Evolutionary conservation across 2,113 vertebrate genomes (phyloP).

Genomic region (Thunnus thynnus): DNA sequence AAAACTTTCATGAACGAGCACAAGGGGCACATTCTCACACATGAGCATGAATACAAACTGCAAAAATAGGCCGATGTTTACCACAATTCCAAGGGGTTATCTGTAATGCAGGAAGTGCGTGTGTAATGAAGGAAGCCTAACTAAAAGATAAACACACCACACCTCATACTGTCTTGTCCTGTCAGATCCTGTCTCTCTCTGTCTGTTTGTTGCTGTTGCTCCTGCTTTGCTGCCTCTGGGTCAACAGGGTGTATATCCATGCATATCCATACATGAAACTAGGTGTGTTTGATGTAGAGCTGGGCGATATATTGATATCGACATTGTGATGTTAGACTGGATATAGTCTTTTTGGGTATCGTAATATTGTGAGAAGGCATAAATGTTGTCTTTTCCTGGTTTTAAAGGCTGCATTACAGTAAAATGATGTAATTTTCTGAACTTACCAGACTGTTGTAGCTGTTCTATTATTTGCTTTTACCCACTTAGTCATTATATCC

Average conservation of each 20-base stretch:
- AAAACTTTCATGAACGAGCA: too few species aligned
- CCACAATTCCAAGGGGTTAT: conserved; percentile 59
- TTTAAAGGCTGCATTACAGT: too few species aligned
- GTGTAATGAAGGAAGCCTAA: conserved; percentile 76
- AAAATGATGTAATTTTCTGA: too few species aligned
- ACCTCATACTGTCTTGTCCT: conserved; percentile 80
- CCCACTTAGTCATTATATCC: too few species aligned
- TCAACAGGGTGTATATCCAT: conserved; percentile 41
- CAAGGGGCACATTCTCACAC: background rate
- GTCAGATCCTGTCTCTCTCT: conserved; percentile 74
- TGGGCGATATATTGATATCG: too few species aligned
- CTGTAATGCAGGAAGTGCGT: conserved; percentile 72
- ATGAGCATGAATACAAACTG: conserved; percentile 1
- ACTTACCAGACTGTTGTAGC: too few species aligned
- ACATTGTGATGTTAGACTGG: too few species aligned
- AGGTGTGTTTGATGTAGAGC: conserved; percentile 42
- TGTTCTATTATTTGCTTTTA: too few species aligned
- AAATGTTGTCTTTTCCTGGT: too few species aligned
- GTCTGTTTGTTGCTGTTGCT: conserved; percentile 49
- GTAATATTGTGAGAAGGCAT: too few species aligned
- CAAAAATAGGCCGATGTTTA: conserved; percentile 57
- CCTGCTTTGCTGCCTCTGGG: conserved; percentile 45
- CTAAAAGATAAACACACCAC: conserved; percentile 80
- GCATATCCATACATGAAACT: background rate
- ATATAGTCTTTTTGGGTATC: too few species aligned